A percentile compares a stretch with the other conserved stretches of the same genome.
These are phyloP conservation scores for Serilophus lunatus DNA, from an alignment of 2,113 vertebrate species.

Conservation along the genomic window DNA sequence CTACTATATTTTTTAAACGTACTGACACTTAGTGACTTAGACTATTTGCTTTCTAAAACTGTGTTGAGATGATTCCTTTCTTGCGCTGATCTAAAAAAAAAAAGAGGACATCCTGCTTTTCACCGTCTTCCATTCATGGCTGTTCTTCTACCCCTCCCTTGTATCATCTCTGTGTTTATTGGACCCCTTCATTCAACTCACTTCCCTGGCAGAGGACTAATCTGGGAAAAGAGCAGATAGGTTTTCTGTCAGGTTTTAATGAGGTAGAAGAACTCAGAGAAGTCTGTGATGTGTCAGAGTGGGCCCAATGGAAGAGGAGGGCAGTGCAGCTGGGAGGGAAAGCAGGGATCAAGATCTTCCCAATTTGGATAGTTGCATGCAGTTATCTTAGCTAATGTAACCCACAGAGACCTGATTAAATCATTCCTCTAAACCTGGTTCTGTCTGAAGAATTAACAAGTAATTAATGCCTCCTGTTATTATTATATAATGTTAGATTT, in stretches of 20 bases:
- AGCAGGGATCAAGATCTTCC: not conserved
- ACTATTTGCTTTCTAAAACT: not conserved
- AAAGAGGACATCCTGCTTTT: not conserved
- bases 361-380: not conserved
- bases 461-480: not conserved
- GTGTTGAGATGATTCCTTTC: not conserved
- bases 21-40: not conserved
- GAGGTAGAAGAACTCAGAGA: not conserved
- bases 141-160: not conserved
- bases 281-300: not conserved
- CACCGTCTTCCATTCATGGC: not conserved
- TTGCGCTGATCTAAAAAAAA: not conserved
- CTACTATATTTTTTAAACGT: not conserved
- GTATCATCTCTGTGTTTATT: not conserved
- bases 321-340: not conserved
- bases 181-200: not conserved
- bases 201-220: not conserved
- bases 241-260: not conserved
- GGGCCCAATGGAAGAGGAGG: fast-evolving
- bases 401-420: not conserved
- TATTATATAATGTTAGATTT: not conserved
- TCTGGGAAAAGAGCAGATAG: not conserved
- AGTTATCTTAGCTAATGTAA: not conserved
- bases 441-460: not conserved
- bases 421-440: not conserved